Conservation (phyloP, 2,113 vertebrate genomes). For the Gallinago media region DNA sequence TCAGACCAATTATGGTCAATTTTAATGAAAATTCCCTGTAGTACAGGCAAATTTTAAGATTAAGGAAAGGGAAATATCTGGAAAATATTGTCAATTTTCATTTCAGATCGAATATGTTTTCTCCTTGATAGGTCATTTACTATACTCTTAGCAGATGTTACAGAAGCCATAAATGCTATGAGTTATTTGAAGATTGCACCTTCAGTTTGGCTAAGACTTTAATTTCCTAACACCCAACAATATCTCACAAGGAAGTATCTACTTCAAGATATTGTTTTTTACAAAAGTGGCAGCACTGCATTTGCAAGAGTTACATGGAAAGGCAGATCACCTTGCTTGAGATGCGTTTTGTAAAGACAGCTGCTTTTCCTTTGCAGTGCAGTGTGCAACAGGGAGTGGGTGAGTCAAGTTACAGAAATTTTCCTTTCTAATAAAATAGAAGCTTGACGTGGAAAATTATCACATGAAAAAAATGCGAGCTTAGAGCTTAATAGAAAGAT, state of each 20-base stretch:
- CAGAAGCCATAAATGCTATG: neutral
- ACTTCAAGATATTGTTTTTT: neutral
- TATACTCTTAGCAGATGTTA: neutral
- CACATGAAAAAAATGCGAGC: conserved; percentile 1
- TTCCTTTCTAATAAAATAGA: conserved; percentile 36
- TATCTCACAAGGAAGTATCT: neutral
- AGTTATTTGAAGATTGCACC: neutral
- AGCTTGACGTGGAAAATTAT: conserved; percentile 6
- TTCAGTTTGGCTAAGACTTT: neutral
- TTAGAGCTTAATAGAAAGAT: neutral
- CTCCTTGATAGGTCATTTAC: neutral
- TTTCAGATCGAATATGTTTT: neutral
- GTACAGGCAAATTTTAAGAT: neutral
- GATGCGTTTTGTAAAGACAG: neutral
- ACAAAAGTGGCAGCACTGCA: neutral
- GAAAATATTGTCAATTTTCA: neutral
- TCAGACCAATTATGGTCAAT: neutral
- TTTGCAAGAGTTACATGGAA: neutral
- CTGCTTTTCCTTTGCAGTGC: neutral
- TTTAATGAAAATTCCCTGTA: neutral
- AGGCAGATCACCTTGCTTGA: neutral
- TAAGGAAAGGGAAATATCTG: neutral
- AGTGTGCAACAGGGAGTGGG: neutral
- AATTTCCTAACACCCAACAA: neutral
- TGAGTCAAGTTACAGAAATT: conserved; percentile 1